These are phyloP conservation scores for Acronicta leporina DNA, from an alignment of 2,888 invertebrate genomes.

Conservation along the genomic window DNA sequence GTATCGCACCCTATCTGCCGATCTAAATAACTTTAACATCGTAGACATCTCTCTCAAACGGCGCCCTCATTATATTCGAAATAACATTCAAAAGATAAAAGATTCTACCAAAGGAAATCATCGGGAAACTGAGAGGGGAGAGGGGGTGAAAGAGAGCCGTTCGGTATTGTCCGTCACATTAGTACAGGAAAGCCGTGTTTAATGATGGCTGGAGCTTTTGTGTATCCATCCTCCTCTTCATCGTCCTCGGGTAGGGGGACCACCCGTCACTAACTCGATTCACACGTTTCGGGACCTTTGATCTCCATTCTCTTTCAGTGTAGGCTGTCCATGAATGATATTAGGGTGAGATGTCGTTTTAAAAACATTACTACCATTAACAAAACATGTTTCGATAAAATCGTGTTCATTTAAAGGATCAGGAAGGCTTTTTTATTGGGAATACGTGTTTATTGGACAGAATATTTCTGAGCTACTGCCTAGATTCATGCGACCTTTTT, in stretches of 20 bases:
- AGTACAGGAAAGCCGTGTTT: constrained; percentile 69
- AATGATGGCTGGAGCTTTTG: constrained; percentile 74
- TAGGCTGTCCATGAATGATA: constrained; percentile 64
- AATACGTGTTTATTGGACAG: neutral
- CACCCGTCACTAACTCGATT: constrained; percentile 68
- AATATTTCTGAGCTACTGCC: neutral
- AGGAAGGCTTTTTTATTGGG: neutral
- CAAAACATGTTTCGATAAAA: constrained; percentile 6
- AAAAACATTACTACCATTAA: constrained; percentile 22
- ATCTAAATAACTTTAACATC: constrained; percentile 51
- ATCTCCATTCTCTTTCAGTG: constrained; percentile 69
- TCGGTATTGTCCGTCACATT: constrained; percentile 70
- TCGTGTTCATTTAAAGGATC: neutral
- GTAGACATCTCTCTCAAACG: constrained; percentile 40
- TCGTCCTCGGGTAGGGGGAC: constrained; percentile 14
- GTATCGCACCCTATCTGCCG: constrained; percentile 38
- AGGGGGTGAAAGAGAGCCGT: constrained; percentile 51
- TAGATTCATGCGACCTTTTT: too few species aligned
- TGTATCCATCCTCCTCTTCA: constrained; percentile 51
- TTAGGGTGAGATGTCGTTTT: constrained; percentile 28
- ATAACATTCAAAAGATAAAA: constrained; percentile 73
- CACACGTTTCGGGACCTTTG: constrained; percentile 77
- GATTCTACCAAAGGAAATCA: constrained; percentile 68
- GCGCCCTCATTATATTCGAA: constrained; percentile 67
- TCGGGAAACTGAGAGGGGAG: constrained; percentile 54